A percentile compares a stretch with the other conserved stretches of the same genome.
Evolutionary conservation across 2,888 invertebrate species (phyloP).

Genomic region (Stenodera caucasica): DNA sequence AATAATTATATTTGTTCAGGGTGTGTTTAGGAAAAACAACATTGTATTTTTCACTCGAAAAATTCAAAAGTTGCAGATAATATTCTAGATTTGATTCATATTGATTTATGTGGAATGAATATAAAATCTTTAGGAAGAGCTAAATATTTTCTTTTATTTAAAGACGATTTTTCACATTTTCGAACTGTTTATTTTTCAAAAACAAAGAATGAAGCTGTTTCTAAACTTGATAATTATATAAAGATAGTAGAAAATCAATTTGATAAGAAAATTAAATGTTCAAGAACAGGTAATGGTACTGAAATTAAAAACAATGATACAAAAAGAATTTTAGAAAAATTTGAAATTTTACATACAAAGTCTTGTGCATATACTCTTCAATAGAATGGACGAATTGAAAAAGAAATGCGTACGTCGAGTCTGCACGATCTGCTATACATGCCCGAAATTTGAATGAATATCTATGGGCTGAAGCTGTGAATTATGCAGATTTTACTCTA

Average conservation of each 20-base stretch:
- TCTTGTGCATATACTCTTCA: conserved; percentile 41
- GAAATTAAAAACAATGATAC: conserved; percentile 38
- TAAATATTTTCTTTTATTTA: conserved; percentile 38
- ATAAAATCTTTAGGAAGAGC: conserved; percentile 37
- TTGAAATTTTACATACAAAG: conserved; percentile 38
- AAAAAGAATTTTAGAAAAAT: conserved; percentile 34
- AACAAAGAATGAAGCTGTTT: conserved; percentile 36
- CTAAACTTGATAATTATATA: conserved; percentile 31
- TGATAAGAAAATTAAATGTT: conserved; percentile 34
- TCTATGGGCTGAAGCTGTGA: conserved; percentile 37
- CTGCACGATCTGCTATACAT: conserved; percentile 37
- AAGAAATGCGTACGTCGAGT: conserved; percentile 46
- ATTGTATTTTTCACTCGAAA: conserved; percentile 34
- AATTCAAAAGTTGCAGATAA: conserved; percentile 33
- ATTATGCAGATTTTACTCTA: conserved; percentile 35
- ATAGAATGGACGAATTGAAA: conserved; percentile 44
- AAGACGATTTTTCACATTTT: conserved; percentile 38
- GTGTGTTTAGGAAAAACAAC: conserved; percentile 23
- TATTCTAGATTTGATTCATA: conserved; percentile 38
- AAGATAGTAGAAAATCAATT: conserved; percentile 43
- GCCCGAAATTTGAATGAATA: conserved; percentile 27
- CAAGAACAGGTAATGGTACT: conserved; percentile 40
- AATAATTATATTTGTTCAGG: conserved; percentile 19
- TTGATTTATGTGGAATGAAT: conserved; percentile 40
- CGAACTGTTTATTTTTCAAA: conserved; percentile 41